phyloP scores from a whole-genome alignment of 2,113 vertebrate species.

The Neotragus moschatus region DNA sequence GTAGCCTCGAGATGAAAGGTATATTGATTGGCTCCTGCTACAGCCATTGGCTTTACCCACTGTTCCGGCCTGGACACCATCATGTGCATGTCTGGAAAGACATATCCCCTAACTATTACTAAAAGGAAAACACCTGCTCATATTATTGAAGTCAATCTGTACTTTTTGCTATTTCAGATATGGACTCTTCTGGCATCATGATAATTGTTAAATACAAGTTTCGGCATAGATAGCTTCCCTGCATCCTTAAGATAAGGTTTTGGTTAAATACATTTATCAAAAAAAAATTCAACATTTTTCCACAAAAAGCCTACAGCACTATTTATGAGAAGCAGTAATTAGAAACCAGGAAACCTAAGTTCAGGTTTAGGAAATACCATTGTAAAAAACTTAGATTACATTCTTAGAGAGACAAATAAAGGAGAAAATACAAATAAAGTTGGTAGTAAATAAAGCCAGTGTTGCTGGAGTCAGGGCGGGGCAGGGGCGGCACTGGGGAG shows the following conservation, averaged over 20 bases:
- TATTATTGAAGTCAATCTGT: not conserved
- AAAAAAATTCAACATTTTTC: not conserved
- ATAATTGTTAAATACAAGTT: not conserved
- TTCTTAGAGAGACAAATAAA: not conserved
- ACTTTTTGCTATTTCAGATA: not conserved
- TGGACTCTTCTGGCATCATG: not conserved
- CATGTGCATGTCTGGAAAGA: slow-evolving; percentile 98
- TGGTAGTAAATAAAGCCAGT: not conserved
- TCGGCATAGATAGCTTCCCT: not conserved
- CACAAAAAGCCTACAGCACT: not conserved
- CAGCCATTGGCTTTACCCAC: slow-evolving; percentile 97
- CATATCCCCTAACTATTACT: not conserved
- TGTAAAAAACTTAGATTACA: not conserved
- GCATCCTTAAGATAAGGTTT: not conserved
- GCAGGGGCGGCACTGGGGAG: accelerated
- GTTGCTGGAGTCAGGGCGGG: accelerated
- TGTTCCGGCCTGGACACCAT: slow-evolving; percentile 96
- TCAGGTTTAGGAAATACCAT: not conserved
- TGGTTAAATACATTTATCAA: not conserved
- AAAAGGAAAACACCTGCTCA: not conserved
- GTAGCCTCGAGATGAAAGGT: slow-evolving; percentile 96
- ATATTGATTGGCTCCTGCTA: slow-evolving; percentile 95
- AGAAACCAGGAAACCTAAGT: not conserved
- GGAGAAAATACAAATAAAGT: not conserved
- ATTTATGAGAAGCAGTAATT: not conserved